Base-by-base conservation (phyloP, 1,140 invertebrate genomes). In the Solenopsis fugax region DNA sequence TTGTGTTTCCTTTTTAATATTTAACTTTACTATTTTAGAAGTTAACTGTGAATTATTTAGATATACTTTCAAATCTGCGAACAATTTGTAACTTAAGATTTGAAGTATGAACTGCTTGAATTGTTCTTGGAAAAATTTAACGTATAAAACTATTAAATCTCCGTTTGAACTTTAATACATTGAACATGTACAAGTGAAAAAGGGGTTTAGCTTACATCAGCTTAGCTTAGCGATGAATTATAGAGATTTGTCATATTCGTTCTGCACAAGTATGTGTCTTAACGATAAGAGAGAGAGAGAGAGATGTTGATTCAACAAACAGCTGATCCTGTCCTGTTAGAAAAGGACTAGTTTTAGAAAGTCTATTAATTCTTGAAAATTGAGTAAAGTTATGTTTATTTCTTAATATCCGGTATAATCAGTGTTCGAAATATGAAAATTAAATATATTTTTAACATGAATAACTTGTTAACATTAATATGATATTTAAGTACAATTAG, bases 231-330 rank as follows among this genome's bases (percentile, higher is more conserved):
- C 37, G 37, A 41, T 45, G 37, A 60, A 29, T 75, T 56, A 58
- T 18, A 24, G 3, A 60, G 37, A 76, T 76, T 76, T 76, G 37
- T 76, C n/a, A 48, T 50, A 76, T 76, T 76, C 34, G 16, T 37
- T 29, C 34, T 12, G 3, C 24, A n/a, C 6, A 13, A 4, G 10
- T 56, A 29, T 75, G 60, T 29, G 54, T 45, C 37, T 60, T 24
- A 60, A 4, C 34, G 54, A 76, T 76, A 60, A 60, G 34, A n/a
- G n/a, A n/a, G n/a, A n/a, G n/a, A n/a, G n/a, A n/a, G n/a, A n/a
- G n/a, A 37, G 34, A 76, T 45, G 34, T 76, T 76, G 73, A 45
- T 60, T 60, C 7, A n/a, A 58, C 73, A 13, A 76, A 24, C 37
- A 60, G 54, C 37, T 60, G 54, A 60, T 9, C 13, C 37, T 76